A percentile compares a stretch with the other conserved stretches of the same genome.
phyloP scores from a whole-genome alignment of 2,113 vertebrate genomes.

The Addax nasomaculatus region DNA sequence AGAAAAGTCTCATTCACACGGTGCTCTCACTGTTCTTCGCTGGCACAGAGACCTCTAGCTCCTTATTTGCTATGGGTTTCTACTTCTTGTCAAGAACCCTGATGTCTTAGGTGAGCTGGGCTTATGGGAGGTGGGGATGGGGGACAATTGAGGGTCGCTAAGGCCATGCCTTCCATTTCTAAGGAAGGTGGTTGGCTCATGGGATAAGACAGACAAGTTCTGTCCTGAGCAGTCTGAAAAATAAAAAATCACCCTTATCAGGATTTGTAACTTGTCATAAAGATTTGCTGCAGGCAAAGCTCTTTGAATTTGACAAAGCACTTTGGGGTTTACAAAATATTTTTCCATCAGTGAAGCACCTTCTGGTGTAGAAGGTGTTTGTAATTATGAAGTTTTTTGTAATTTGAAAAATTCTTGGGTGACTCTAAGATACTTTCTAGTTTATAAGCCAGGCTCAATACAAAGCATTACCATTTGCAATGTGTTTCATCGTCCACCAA shows the following conservation, averaged over 20 bases:
- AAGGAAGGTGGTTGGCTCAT: neutral
- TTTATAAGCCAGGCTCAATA: neutral
- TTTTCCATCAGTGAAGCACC: neutral
- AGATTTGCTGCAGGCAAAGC: neutral
- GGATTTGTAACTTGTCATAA: neutral
- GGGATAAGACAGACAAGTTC: neutral
- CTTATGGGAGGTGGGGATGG: no score
- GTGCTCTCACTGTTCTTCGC: conserved; percentile 65
- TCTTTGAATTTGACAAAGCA: neutral
- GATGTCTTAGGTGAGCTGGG: conserved; percentile 65
- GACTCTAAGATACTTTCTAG: neutral
- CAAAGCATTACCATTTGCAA: neutral
- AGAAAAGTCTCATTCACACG: conserved; percentile 21
- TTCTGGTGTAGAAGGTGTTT: neutral
- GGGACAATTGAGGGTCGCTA: neutral
- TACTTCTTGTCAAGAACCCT: conserved; percentile 28
- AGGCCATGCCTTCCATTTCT: no score
- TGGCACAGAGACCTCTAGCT: conserved; percentile 69
- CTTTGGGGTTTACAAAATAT: neutral
- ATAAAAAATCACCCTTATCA: neutral
- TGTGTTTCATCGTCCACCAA: neutral
- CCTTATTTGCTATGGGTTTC: conserved; percentile 36
- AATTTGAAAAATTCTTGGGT: neutral
- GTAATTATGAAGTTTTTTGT: neutral
- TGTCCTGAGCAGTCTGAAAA: neutral